A percentile compares a stretch with the other conserved stretches of the same genome.
phyloP scores from a whole-genome alignment of 2,113 vertebrate genomes.

The Brachypodius melanocephalos region DNA sequence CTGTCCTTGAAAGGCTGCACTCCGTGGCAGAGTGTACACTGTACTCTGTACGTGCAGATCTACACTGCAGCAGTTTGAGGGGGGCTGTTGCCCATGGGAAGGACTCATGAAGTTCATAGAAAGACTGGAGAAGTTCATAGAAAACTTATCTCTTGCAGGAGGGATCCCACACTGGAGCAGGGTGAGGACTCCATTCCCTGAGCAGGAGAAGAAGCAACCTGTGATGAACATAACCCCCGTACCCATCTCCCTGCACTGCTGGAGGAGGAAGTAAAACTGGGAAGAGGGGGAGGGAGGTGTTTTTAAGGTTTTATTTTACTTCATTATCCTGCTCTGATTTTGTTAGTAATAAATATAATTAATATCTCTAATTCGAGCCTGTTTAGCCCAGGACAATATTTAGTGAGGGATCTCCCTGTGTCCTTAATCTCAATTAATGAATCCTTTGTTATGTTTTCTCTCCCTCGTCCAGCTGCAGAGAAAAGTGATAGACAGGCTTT shows the following conservation, averaged over 20 bases:
- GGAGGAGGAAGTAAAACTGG: background rate
- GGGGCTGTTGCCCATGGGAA: background rate
- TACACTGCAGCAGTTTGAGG: background rate
- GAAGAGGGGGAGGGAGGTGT: background rate
- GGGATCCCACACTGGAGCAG: background rate
- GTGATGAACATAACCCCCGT: background rate
- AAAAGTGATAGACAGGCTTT: background rate
- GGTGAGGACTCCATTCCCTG: background rate
- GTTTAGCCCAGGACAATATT: background rate
- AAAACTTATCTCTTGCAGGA: background rate
- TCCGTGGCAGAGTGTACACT: background rate
- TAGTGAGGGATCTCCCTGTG: background rate
- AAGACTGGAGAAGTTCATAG: background rate
- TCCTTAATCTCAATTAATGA: background rate
- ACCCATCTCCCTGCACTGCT: background rate
- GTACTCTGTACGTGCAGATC: no score
- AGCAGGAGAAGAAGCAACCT: background rate
- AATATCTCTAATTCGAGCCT: background rate
- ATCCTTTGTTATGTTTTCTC: background rate
- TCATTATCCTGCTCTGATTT: background rate
- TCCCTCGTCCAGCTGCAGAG: background rate
- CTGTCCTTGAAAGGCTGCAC: background rate
- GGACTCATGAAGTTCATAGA: background rate
- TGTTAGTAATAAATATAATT: background rate
- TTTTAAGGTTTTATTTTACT: background rate